Evolutionary conservation across 1,140 invertebrate genomes (phyloP), one percentile per base, ranked within the genome.

Genomic region (Ips typographus): DNA sequence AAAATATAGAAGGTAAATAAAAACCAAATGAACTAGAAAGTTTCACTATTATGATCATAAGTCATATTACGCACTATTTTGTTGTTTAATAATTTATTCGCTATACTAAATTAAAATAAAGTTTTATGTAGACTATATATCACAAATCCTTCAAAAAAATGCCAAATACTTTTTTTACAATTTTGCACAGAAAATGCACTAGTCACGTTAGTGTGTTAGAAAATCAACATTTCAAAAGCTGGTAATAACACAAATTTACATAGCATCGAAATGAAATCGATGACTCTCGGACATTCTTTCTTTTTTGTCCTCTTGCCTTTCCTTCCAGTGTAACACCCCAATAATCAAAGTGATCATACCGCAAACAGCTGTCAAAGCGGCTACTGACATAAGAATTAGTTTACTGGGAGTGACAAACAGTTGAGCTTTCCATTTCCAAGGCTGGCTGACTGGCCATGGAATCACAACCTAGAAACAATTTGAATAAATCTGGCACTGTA

Each of bases 341-440:
- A 99, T 95, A 73, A 98, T 91, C 4, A 91, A 80, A 47, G 89
- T 89, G 63, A 98, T 91, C 55, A 98, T 84, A 56, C 90, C 83
- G 78, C 96, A 96, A 2, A 96, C 94, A 36, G 89, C 93, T 1
- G 93, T 87, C 57, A 99, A 83, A 0, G 96, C 94, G 57, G 91
- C 88, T 0, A 95, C 94, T 77, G 95, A 98, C 79, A 96, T 88
- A 2, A 96, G 80, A 77, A 99, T 96, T 22, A 97, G 83, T 80
- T 95, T 94, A 80, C 94, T 97, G 1, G 97, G 96, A 0, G 96
- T 98, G 0, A 99, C 91, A 84, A 98, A 99, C 3, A 99, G 81
- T 78, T 96, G 94, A 37, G 90, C 94, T 72, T 90, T 90, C 98
- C 98, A 99, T 76, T 87, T 86, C 4, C 83, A 85, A 3, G 94